phyloP scores from a whole-genome alignment of 2,797 vertebrate species.

The Chaenodraco wilsoni region DNA sequence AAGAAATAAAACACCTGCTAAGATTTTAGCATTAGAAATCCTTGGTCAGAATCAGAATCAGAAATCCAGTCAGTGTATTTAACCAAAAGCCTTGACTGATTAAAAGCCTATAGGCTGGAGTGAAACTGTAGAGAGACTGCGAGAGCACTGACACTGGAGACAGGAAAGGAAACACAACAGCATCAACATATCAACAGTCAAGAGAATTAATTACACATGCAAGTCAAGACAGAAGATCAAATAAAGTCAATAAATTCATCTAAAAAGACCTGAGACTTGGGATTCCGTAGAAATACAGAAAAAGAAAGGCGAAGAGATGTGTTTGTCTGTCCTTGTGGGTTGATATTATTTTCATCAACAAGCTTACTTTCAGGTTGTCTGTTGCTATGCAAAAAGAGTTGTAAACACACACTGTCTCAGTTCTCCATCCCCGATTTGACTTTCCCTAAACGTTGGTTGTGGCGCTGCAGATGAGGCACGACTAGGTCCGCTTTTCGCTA shows the following conservation, averaged over 20 bases:
- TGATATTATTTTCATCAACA: slow-evolving; percentile 37
- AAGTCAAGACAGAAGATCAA: slow-evolving; percentile 8
- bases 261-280: slow-evolving; percentile 7
- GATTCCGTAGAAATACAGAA: slow-evolving; percentile 18
- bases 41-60: background rate
- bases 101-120: background rate
- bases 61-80: background rate
- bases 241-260: background rate
- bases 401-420: slow-evolving; percentile 64
- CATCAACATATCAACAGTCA: slow-evolving; percentile 4
- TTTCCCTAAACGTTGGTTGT: slow-evolving; percentile 68
- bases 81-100: background rate
- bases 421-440: slow-evolving; percentile 74
- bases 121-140: background rate
- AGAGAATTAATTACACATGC: slow-evolving; percentile 5
- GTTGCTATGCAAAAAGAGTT: slow-evolving; percentile 57
- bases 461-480: slow-evolving; percentile 71
- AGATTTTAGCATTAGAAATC: background rate
- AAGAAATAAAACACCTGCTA: background rate
- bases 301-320: slow-evolving; percentile 2
- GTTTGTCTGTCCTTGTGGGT: slow-evolving; percentile 25
- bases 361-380: slow-evolving; percentile 36
- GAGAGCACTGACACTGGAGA: background rate
- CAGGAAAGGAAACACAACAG: background rate
- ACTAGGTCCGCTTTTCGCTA: slow-evolving; percentile 66